Evolutionary conservation across 2,888 invertebrate species (phyloP).

Genomic region (Epicampocera succincta): DNA sequence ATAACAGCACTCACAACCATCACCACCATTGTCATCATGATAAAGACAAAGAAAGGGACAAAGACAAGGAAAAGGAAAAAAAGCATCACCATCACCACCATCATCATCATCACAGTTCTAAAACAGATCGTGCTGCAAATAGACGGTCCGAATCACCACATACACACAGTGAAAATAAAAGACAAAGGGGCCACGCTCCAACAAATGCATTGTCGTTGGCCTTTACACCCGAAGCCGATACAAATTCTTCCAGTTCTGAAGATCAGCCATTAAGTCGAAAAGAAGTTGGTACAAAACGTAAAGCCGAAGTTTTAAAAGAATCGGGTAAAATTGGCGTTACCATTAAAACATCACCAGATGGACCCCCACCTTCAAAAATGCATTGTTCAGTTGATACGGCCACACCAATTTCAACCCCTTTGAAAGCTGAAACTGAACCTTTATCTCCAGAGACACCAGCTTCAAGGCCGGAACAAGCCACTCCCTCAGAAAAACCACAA

Average conservation of each 20-base stretch:
- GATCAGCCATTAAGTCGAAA: constrained; percentile 84
- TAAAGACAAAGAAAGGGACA: constrained; percentile 75
- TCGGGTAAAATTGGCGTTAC: constrained; percentile 95
- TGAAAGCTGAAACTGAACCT: constrained; percentile 78
- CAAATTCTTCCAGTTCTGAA: constrained; percentile 83
- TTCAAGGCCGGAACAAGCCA: constrained; percentile 80
- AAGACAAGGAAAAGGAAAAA: constrained; percentile 77
- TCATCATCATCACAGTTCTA: constrained; percentile 75
- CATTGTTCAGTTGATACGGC: constrained; percentile 79
- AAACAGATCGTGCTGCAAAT: constrained; percentile 75
- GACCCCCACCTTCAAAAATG: constrained; percentile 74
- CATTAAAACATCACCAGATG: constrained; percentile 87
- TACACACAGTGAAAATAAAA: constrained; percentile 69
- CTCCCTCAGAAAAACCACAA: constrained; percentile 75
- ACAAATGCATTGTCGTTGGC: constrained; percentile 72
- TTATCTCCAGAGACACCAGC: constrained; percentile 82
- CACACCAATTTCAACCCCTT: constrained; percentile 79
- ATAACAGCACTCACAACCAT: constrained; percentile 59
- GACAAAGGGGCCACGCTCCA: constrained; percentile 73
- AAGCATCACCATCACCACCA: constrained; percentile 73
- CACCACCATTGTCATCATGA: constrained; percentile 71
- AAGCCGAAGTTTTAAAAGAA: constrained; percentile 93
- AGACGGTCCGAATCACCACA: constrained; percentile 80
- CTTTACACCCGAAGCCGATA: constrained; percentile 83
- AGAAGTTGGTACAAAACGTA: constrained; percentile 88